Base-by-base conservation (phyloP, 2,113 vertebrate species). In the Anthoscopus minutus region DNA sequence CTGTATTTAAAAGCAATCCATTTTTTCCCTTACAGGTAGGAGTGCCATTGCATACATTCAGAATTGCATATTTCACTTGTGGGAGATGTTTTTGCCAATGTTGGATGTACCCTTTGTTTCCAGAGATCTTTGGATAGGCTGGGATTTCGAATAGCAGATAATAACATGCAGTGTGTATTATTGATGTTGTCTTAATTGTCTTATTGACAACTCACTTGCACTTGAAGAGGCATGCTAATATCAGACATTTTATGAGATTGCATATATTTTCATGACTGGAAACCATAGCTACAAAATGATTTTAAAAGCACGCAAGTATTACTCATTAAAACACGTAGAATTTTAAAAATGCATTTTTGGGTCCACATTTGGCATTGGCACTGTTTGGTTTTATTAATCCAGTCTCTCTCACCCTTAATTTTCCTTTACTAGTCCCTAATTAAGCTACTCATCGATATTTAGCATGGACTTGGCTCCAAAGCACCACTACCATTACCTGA, bases 141-240 rank as follows among this genome's bases (percentile, higher is more conserved):
- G 89, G 92, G 93, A 95, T 96, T 96, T 96, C 73, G 10, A 96
- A 97, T 91, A 92, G 92, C 95, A 88, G 97, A 94, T 97, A 97
- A 97, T 97, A 97, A 95, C 96, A 96, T 91, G 95, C 96, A 97
- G 92, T 95, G 96, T 92, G 91, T 96, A 96, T 93, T 98, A 98
- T 97, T 97, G 98, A 98, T 97, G 97, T 97, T 91, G 92, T 97
- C 97, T 98, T 98, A 98, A 98, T 98, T 98, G 97, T 98, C 97
- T 97, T 98, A 98, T 98, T 97, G 98, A 98, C 97, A 97, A 96
- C 94, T 95, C 96, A 93, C 97, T 97, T 98, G 97, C 97, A 97
- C 97, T 98, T 97, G 96, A 96, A 97, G 95, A 96, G 96, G 96
- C 96, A 92, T 96, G 97, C 96, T 97, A 98, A 97, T 98, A 97